A percentile compares a stretch with the other conserved stretches of the same genome.
Conservation (phyloP, 1,140 invertebrate genomes). For the Heliconius melpomene region DNA sequence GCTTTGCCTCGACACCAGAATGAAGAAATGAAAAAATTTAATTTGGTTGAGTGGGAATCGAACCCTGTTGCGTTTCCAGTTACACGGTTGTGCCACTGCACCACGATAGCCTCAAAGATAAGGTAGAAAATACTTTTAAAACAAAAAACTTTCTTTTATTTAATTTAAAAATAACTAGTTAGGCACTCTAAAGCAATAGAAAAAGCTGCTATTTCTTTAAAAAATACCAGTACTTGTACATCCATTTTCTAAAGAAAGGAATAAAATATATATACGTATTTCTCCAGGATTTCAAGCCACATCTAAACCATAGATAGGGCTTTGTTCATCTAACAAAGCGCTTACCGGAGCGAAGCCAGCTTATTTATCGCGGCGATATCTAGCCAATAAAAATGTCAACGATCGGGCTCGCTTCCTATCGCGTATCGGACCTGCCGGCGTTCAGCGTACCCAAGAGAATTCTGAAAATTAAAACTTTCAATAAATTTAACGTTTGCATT, state of each 20-base stretch:
- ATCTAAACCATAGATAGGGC: conserved; percentile 23
- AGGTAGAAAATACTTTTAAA: too few species aligned
- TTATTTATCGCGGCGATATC: conserved; percentile 35
- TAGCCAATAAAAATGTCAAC: conserved; percentile 38
- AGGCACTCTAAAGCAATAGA: neutral
- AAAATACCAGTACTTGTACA: neutral
- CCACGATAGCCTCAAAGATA: too few species aligned
- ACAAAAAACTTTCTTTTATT: too few species aligned
- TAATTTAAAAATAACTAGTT: neutral
- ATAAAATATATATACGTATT: conserved; percentile 23
- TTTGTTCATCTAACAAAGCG: conserved; percentile 33
- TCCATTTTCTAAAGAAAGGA: neutral
- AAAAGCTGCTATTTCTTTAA: neutral
- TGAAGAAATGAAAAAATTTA: too few species aligned
- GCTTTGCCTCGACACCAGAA: too few species aligned
- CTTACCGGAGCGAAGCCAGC: conserved; percentile 15
- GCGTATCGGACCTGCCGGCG: conserved; percentile 26
- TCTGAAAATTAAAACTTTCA: conserved; percentile 30
- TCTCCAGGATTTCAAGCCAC: conserved; percentile 11
- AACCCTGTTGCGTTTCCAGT: too few species aligned
- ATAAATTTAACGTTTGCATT: conserved; percentile 2
- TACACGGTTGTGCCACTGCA: too few species aligned
- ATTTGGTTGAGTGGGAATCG: too few species aligned
- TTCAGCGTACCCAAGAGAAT: conserved; percentile 13
- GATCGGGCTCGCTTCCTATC: conserved; percentile 24